Base-by-base conservation (phyloP, 2,113 vertebrate species). In the Motacilla tschutschensis region DNA sequence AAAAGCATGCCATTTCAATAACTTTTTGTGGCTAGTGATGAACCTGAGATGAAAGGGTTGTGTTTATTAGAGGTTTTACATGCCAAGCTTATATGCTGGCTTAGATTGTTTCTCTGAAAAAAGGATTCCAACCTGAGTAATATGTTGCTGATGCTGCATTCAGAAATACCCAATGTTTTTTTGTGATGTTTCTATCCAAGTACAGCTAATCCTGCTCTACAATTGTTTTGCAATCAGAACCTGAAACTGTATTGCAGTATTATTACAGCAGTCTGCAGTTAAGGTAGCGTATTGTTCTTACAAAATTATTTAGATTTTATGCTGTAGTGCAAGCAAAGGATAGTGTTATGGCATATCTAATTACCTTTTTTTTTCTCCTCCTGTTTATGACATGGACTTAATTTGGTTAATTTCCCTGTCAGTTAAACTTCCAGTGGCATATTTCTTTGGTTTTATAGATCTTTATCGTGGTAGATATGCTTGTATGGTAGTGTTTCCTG, bases 401-500 rank as follows among this genome's bases (percentile, higher is more conserved):
- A 28, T 40, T 51, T 57, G 17, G 4, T 73, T 79, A 26, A 67
- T 51, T 17, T 77, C 1, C 10, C 46, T 50, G 10, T 13, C 38
- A n/a, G 10, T 35, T 88, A 24, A 59, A 59, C 14, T 81, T 89
- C 53, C 29, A 67, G 17, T 35, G 33, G 15, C 29, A 29, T 40
- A 51, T 40, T 48, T 73, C 17, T 73, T 81, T 44, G 4, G 2
- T 81, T 70, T 89, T 16, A 11, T 84, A 33, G 38, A 75, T 20
- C 12, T 36, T 38, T 46, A 48, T 25, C 17, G 16, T 65, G 43
- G 11, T 36, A 36, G 26, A 83, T 85, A 89, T 62, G 36, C 51
- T 92, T 92, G 67, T 84, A 93, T 85, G 71, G 64, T 72, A 86
- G 76, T 58, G 50, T 88, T 93, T 95, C 71, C 65, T 93, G 59